These are phyloP conservation scores for Eupristina koningsbergeri DNA, from an alignment of 1,140 invertebrate genomes.

Conservation along the genomic window DNA sequence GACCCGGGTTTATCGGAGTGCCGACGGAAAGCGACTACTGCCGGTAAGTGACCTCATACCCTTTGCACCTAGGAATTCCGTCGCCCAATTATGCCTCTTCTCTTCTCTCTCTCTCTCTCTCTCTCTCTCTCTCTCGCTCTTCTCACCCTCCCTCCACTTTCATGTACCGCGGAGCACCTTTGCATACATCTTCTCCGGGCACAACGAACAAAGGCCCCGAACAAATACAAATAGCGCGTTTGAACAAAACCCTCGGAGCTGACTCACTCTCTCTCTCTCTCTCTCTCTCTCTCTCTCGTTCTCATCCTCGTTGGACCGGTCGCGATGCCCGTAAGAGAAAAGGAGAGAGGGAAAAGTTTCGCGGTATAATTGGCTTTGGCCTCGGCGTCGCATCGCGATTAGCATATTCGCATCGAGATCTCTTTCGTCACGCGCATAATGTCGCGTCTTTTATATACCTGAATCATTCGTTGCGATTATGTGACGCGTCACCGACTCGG, in stretches of 20 bases:
- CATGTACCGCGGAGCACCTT: slow-evolving; percentile 32
- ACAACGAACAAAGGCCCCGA: slow-evolving; percentile 61
- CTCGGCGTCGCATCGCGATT: slow-evolving; percentile 64
- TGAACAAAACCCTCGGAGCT: slow-evolving; percentile 63
- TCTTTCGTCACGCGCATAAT: slow-evolving; percentile 71
- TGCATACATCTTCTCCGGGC: slow-evolving; percentile 29
- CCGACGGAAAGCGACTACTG: slow-evolving; percentile 18
- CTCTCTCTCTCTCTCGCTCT: neutral
- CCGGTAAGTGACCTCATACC: slow-evolving; percentile 50
- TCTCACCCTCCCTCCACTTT: slow-evolving; percentile 18
- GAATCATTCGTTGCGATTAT: slow-evolving; percentile 23
- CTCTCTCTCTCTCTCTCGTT: neutral
- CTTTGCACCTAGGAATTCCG: slow-evolving; percentile 46
- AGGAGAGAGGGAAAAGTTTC: slow-evolving; percentile 51
- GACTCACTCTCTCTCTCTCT: neutral
- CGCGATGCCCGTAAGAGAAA: neutral
- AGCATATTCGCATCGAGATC: slow-evolving; percentile 70
- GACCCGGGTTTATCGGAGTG: neutral
- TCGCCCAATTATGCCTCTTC: neutral
- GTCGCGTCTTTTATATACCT: slow-evolving; percentile 46
- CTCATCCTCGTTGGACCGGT: neutral
- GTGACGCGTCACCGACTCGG: slow-evolving; percentile 26
- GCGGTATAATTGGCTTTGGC: slow-evolving; percentile 70
- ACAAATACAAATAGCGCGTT: slow-evolving; percentile 70
- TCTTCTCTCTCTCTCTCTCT: slow-evolving; percentile 23